A percentile compares a stretch with the other conserved stretches of the same genome.
phyloP scores from a whole-genome alignment of 2,797 vertebrate genomes.

The Siniperca obscura region DNA sequence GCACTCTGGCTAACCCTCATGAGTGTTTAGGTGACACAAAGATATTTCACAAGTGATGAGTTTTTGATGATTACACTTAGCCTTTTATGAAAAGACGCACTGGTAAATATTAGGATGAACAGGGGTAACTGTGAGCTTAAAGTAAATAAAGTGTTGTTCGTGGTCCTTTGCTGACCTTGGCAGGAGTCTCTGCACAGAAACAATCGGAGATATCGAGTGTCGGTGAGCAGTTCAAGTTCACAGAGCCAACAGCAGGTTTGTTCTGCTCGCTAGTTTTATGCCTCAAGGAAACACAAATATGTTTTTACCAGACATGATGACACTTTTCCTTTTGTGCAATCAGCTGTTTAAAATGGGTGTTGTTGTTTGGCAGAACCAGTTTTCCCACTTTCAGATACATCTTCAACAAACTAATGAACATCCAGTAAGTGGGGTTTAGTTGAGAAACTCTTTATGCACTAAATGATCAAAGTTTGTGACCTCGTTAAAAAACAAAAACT shows the following conservation, averaged over 20 bases:
- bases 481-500: neutral
- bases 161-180: conserved; percentile 53
- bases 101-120: neutral
- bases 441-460: neutral
- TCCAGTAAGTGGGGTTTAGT: neutral
- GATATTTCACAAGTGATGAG: neutral
- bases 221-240: conserved; percentile 60
- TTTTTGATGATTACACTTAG: neutral
- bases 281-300: conserved; percentile 8
- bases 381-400: neutral
- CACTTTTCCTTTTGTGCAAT: neutral
- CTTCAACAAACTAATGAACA: neutral
- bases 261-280: neutral
- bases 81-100: neutral
- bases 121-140: neutral
- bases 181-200: conserved; percentile 46
- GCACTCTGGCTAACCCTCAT: conserved; percentile 65
- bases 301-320: neutral
- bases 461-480: too few relatives aligned
- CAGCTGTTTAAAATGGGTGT: neutral
- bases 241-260: neutral
- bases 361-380: neutral
- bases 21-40: conserved; percentile 20
- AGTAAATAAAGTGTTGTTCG: conserved; percentile 6
- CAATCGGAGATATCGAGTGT: conserved; percentile 51